Conservation (phyloP, 2,797 vertebrate species). For the Melanotaenia boesemani region DNA sequence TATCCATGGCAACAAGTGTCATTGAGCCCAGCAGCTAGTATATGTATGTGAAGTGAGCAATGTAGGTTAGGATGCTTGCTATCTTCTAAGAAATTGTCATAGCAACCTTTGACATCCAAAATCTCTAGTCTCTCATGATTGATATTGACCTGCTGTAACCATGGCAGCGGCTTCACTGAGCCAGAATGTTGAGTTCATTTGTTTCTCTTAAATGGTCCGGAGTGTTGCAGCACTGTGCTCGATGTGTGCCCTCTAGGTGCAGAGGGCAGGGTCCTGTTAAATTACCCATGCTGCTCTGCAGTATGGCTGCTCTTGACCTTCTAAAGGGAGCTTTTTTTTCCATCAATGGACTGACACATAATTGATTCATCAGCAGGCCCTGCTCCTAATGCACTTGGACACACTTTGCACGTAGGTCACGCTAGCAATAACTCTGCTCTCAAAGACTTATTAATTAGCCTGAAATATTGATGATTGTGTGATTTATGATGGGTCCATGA, state of each 20-base stretch:
- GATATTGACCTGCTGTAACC: slow-evolving; percentile 11
- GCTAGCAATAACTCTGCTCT: slow-evolving; percentile 60
- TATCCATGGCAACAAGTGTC: slow-evolving; percentile 40
- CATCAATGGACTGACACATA: slow-evolving; percentile 50
- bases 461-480: slow-evolving; percentile 68
- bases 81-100: background rate
- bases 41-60: background rate
- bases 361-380: slow-evolving; percentile 78
- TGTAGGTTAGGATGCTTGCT: background rate
- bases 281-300: slow-evolving; percentile 67
- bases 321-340: slow-evolving; percentile 65
- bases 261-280: slow-evolving; percentile 52
- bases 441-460: slow-evolving; percentile 76
- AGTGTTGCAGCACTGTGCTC: slow-evolving; percentile 14
- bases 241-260: slow-evolving; percentile 50
- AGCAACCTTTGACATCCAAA: slow-evolving; percentile 7
- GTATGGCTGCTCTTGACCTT: slow-evolving; percentile 76
- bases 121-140: background rate
- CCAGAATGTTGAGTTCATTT: slow-evolving; percentile 15
- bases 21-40: background rate
- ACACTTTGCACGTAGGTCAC: slow-evolving; percentile 60
- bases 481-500: slow-evolving; percentile 57
- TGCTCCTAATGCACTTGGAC: slow-evolving; percentile 69
- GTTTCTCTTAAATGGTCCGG: slow-evolving; percentile 27
- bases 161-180: slow-evolving; percentile 20